Evolutionary conservation across 2,888 invertebrate genomes (phyloP).

Genomic region (Eupithecia subumbrata): DNA sequence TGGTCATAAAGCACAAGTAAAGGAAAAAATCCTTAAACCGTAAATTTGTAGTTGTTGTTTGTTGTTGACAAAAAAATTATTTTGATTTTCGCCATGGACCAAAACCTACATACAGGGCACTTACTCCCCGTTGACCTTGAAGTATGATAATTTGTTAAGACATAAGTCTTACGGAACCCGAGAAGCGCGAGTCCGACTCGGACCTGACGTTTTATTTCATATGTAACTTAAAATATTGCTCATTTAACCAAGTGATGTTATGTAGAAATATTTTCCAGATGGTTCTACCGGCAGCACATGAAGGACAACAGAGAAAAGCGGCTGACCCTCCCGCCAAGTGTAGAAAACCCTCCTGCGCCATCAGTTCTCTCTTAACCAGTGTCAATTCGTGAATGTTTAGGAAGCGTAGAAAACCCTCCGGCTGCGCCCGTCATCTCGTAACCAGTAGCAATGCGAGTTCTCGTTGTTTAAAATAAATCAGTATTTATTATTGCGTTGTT

Average conservation of each 20-base stretch:
- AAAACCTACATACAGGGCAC: no score
- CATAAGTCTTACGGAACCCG: no score
- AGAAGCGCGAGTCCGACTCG: no score
- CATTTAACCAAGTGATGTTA: neutral
- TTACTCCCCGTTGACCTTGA: no score
- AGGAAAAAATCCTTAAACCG: no score
- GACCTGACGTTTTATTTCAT: no score
- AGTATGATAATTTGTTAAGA: no score
- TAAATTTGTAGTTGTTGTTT: no score
- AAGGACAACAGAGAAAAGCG: slow-evolving; percentile 62
- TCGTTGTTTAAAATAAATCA: neutral
- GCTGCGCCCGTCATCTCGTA: neutral
- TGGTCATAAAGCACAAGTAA: no score
- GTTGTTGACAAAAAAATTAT: no score
- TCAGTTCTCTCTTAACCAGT: slow-evolving; percentile 14
- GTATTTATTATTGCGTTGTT: neutral
- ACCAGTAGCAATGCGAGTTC: neutral
- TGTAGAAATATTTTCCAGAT: slow-evolving; percentile 54
- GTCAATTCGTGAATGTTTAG: neutral
- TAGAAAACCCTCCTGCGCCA: slow-evolving; percentile 23
- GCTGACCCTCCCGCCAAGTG: slow-evolving; percentile 45
- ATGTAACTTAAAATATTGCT: neutral
- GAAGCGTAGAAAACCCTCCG: slow-evolving; percentile 21
- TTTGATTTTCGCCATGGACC: no score
- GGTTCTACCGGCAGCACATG: slow-evolving; percentile 72